Evolutionary conservation across 2,888 invertebrate genomes (phyloP).

Genomic region (Agrochola macilenta): DNA sequence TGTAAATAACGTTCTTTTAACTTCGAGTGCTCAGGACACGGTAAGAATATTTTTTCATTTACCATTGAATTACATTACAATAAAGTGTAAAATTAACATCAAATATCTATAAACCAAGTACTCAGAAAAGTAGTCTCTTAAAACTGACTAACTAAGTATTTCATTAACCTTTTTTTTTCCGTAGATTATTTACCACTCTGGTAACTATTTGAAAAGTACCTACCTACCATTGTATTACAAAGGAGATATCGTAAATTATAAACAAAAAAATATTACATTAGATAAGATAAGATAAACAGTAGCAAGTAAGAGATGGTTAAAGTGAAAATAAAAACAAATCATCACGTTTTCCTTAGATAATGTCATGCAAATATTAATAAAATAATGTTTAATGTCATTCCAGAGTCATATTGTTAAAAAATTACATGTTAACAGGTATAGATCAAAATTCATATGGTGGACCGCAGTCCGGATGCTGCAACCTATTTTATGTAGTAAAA

Average conservation of each 20-base stretch:
- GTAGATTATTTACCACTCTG: not conserved
- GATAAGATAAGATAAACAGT: not conserved
- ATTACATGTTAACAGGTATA: no score
- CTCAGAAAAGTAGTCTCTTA: not conserved
- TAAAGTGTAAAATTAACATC: not conserved
- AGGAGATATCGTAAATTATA: not conserved
- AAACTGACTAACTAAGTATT: not conserved
- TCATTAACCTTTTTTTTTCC: not conserved
- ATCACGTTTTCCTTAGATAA: not conserved
- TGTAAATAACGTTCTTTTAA: not conserved
- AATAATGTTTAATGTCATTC: not conserved
- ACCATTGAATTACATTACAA: not conserved
- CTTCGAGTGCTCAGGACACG: not conserved
- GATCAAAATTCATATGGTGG: no score
- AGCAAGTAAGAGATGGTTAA: not conserved
- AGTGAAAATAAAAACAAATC: not conserved
- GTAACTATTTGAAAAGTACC: not conserved
- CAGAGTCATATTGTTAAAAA: no score
- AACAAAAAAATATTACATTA: not conserved
- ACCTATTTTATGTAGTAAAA: no score
- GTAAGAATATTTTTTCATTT: slow-evolving; percentile 15
- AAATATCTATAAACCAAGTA: not conserved
- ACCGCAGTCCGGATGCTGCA: no score
- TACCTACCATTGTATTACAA: not conserved
- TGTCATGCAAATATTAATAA: not conserved